Conservation (phyloP, 2,888 invertebrate species). For the Cinara cedri region DNA sequence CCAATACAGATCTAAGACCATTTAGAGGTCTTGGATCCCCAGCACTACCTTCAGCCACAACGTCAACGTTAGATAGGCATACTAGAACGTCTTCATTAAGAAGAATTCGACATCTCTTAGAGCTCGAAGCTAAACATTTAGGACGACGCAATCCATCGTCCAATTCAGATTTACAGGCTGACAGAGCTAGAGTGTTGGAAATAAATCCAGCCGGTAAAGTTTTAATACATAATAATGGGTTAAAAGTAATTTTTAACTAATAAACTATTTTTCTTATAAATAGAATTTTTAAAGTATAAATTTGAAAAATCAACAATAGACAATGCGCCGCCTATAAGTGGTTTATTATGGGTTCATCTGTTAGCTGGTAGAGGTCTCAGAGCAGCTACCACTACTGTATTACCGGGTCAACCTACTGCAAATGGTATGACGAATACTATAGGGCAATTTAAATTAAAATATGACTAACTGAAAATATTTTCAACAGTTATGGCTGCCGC, state of each 20-base stretch:
- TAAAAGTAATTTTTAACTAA: background rate
- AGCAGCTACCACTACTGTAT: slow-evolving; percentile 76
- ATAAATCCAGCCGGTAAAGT: slow-evolving; percentile 82
- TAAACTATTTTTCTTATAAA: slow-evolving; percentile 60
- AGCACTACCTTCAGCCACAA: slow-evolving; percentile 58
- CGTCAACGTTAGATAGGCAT: slow-evolving; percentile 58
- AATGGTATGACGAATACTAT: slow-evolving; percentile 61
- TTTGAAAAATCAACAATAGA: slow-evolving; percentile 71
- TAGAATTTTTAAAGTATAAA: slow-evolving; percentile 90
- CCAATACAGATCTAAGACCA: slow-evolving; percentile 60
- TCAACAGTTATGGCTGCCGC: slow-evolving; percentile 62
- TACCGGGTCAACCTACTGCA: slow-evolving; percentile 64
- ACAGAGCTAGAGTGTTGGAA: slow-evolving; percentile 72
- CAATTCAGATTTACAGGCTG: slow-evolving; percentile 58
- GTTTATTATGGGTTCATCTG: slow-evolving; percentile 88
- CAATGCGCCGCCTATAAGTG: slow-evolving; percentile 72
- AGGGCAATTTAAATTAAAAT: background rate
- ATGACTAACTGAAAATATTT: background rate
- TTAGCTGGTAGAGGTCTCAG: slow-evolving; percentile 85
- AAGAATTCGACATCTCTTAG: slow-evolving; percentile 80
- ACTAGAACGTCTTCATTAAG: slow-evolving; percentile 76
- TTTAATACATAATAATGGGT: background rate
- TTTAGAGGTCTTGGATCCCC: slow-evolving; percentile 60
- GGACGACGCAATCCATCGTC: slow-evolving; percentile 59
- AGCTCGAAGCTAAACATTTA: slow-evolving; percentile 67